Conservation (phyloP, 2,113 vertebrate species). For the Lipophrys pholis region DNA sequence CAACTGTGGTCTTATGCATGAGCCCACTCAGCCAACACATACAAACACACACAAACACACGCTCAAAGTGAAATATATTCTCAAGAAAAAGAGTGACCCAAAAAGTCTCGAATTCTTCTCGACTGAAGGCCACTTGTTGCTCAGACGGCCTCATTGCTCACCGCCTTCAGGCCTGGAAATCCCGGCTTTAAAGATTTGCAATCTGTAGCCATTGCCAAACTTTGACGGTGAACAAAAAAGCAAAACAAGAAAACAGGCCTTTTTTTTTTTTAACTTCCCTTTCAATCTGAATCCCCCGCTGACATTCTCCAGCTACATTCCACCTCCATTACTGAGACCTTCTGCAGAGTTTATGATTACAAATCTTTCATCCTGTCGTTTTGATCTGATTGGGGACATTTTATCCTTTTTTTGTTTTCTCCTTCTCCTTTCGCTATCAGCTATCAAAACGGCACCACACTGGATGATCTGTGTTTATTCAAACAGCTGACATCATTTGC, state of each 20-base stretch:
- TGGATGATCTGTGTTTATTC: slow-evolving; percentile 54
- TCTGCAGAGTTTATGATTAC: slow-evolving; percentile 77
- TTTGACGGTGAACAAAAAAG: slow-evolving; percentile 14
- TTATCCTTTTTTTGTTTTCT: slow-evolving; percentile 23
- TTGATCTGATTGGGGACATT: slow-evolving; percentile 80
- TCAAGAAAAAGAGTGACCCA: slow-evolving; percentile 51
- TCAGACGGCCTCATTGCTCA: slow-evolving; percentile 1
- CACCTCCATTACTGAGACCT: slow-evolving; percentile 67
- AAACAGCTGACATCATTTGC: slow-evolving; percentile 49
- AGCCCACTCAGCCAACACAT: slow-evolving; percentile 43
- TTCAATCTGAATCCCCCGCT: slow-evolving; percentile 57
- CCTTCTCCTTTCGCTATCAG: slow-evolving; percentile 51
- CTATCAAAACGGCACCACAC: slow-evolving; percentile 63
- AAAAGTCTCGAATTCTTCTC: slow-evolving; percentile 8
- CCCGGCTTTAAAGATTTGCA: background rate
- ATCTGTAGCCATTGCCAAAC: background rate
- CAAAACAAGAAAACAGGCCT: slow-evolving; percentile 1
- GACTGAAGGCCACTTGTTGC: background rate
- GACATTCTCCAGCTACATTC: slow-evolving; percentile 68
- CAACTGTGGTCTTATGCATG: slow-evolving; percentile 78
- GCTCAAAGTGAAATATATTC: slow-evolving; percentile 35
- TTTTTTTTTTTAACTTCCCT: slow-evolving; percentile 33
- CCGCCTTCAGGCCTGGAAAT: background rate
- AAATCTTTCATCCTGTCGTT: slow-evolving; percentile 81
- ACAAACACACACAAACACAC: slow-evolving; percentile 17